Evolutionary conservation across 2,888 invertebrate species (phyloP).

Genomic region (Sphaerophoria taeniata): DNA sequence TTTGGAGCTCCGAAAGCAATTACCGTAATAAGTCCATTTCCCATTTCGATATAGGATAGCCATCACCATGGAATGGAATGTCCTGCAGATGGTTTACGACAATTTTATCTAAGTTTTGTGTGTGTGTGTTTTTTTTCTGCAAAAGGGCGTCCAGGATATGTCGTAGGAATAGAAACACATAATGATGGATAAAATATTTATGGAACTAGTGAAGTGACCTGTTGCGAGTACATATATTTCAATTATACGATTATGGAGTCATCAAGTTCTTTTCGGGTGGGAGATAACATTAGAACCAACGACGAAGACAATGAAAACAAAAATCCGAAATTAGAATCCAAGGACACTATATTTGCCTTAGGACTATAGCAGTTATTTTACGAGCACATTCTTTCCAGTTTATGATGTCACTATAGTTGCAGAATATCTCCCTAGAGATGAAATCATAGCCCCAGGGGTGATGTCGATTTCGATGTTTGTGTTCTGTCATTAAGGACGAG

Average conservation of each 20-base stretch:
- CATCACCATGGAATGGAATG: constrained; percentile 47
- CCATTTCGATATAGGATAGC: no score
- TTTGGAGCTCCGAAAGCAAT: constrained; percentile 47
- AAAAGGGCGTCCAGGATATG: no score
- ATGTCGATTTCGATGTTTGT: no score
- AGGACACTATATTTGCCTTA: constrained; percentile 16
- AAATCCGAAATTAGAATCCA: constrained; percentile 39
- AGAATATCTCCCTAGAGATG: constrained; percentile 8
- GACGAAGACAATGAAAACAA: constrained; percentile 17
- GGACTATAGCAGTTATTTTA: constrained; percentile 9
- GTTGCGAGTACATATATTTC: constrained; percentile 68
- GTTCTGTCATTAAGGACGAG: constrained; percentile 66
- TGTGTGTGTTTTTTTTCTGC: no score
- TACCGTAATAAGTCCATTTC: constrained; percentile 36
- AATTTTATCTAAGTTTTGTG: background rate
- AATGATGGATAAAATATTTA: constrained; percentile 56
- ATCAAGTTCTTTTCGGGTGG: constrained; percentile 42
- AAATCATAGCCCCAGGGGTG: constrained; percentile 33
- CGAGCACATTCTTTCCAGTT: constrained; percentile 10
- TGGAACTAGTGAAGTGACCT: constrained; percentile 51
- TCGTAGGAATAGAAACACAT: background rate
- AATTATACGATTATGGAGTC: constrained; percentile 70
- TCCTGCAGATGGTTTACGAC: constrained; percentile 33
- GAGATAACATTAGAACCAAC: no score
- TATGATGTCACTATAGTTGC: constrained; percentile 20